Conservation (phyloP, 2,113 vertebrate genomes). For the Phyllostomus hastatus region DNA sequence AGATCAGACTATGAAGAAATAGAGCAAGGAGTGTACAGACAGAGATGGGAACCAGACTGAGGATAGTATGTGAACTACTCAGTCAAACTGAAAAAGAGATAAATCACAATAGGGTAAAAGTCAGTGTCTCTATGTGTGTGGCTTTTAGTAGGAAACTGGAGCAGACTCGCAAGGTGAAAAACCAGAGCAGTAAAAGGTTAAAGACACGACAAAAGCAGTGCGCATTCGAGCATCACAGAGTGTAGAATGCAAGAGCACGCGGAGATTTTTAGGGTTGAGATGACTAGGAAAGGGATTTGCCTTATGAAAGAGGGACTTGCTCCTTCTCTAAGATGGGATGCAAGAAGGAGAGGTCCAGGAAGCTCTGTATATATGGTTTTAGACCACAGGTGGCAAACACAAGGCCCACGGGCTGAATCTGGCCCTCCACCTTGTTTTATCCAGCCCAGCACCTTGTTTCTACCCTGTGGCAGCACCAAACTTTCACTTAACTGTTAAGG, state of each 20-base stretch:
- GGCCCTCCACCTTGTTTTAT: too few relatives aligned
- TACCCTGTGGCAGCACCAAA: too few relatives aligned
- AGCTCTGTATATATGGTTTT: not conserved
- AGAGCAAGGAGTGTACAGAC: not conserved
- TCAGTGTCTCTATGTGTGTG: not conserved
- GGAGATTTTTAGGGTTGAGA: not conserved
- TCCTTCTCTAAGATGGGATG: not conserved
- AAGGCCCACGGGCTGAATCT: too few relatives aligned
- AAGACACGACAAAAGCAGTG: not conserved
- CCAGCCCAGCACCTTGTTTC: too few relatives aligned
- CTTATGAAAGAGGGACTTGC: not conserved
- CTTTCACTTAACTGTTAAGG: too few relatives aligned
- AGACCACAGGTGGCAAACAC: not conserved
- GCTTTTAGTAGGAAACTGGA: not conserved
- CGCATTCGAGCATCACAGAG: not conserved
- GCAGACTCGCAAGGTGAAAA: not conserved
- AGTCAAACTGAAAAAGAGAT: not conserved
- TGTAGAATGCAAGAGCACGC: not conserved
- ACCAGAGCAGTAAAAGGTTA: not conserved
- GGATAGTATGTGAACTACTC: not conserved
- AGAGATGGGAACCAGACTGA: not conserved
- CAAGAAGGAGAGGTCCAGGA: not conserved
- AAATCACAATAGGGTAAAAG: not conserved
- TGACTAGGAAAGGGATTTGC: not conserved
- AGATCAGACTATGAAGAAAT: not conserved